Percentiles rank a stretch among this genome's conserved stretches.
Evolutionary conservation across 1,140 invertebrate genomes (phyloP).

Genomic region (Trypoxylus dichotomus): DNA sequence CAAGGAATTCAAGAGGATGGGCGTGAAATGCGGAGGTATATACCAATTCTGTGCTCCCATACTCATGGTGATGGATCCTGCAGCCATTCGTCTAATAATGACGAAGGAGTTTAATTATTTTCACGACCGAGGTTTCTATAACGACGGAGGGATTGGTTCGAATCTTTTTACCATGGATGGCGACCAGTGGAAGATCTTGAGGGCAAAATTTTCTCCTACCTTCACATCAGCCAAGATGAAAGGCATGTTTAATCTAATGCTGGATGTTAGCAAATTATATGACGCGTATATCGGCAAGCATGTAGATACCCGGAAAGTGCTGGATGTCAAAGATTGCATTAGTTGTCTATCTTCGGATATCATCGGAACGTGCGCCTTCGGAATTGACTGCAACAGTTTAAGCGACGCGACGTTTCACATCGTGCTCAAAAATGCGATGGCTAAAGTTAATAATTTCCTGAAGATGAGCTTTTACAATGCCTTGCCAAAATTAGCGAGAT

Average conservation of each 20-base stretch:
- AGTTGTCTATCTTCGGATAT: neutral
- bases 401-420: neutral
- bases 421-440: neutral
- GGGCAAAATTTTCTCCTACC: neutral
- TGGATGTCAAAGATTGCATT: neutral
- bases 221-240: slow-evolving; percentile 3
- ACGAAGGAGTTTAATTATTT: slow-evolving; percentile 58
- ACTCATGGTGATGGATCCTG: slow-evolving; percentile 58
- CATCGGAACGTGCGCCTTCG: neutral
- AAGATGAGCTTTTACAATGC: neutral
- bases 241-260: neutral
- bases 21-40: slow-evolving; percentile 50
- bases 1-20: slow-evolving; percentile 36
- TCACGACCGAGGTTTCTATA: slow-evolving; percentile 52
- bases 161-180: slow-evolving; percentile 9
- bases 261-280: neutral
- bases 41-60: slow-evolving; percentile 57
- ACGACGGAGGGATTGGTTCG: neutral
- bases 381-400: neutral
- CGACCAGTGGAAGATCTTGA: neutral
- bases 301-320: neutral
- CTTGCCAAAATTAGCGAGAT: neutral
- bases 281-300: neutral
- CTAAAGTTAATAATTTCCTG: neutral
- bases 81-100: slow-evolving; percentile 63